Evolutionary conservation across 2,797 vertebrate genomes (phyloP).

Genomic region (Nannoperca australis): DNA sequence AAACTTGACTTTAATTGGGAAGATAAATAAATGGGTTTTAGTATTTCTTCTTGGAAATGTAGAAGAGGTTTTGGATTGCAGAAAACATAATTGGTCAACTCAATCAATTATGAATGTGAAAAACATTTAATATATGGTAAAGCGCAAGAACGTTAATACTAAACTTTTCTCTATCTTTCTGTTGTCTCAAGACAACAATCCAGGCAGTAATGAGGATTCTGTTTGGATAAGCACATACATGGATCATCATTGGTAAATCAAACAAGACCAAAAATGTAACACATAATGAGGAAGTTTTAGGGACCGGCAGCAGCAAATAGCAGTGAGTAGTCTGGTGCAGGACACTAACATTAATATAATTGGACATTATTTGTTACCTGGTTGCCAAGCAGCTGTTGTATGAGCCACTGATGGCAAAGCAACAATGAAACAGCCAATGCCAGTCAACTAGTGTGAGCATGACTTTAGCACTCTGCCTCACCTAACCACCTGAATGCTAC

Average conservation of each 20-base stretch:
- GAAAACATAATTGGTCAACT: not conserved
- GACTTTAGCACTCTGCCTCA: conserved; percentile 2
- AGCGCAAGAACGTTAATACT: not conserved
- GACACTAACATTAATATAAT: not conserved
- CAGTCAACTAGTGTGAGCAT: not conserved
- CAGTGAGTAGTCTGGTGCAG: not conserved
- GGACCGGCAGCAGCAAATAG: not conserved
- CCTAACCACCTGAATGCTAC: not conserved
- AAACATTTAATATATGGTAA: not conserved
- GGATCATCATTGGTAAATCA: not conserved
- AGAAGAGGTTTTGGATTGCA: not conserved
- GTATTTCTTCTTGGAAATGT: not conserved
- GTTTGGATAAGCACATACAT: not conserved
- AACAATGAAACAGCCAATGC: not conserved
- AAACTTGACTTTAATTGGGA: not conserved
- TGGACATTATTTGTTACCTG: not conserved
- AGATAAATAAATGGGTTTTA: not conserved
- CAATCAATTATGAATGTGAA: not conserved
- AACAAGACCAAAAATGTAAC: not conserved
- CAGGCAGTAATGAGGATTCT: accelerated
- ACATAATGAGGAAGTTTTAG: not conserved
- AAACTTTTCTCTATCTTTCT: not conserved
- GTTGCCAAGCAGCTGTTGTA: not conserved
- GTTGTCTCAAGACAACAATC: not conserved
- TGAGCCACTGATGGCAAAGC: not conserved